Conservation (phyloP, 2,113 vertebrate genomes). For the Proteles cristata region DNA sequence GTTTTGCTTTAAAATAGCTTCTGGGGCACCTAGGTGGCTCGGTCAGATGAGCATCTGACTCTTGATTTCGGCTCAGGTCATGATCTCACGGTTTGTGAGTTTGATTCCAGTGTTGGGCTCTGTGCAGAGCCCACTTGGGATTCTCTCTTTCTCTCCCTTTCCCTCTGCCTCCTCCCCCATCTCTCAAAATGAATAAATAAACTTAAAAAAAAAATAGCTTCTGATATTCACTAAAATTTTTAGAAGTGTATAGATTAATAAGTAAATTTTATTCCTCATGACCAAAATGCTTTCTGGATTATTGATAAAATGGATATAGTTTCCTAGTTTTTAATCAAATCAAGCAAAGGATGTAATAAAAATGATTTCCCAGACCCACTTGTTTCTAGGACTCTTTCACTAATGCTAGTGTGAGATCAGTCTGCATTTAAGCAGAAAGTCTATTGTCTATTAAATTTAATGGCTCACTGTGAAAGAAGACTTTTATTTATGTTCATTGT, state of each 20-base stretch:
- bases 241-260: neutral
- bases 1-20: conserved; percentile 48
- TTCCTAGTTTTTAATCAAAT: conserved; percentile 35
- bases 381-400: neutral
- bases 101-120: too few relatives aligned
- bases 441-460: neutral
- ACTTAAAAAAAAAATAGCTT: neutral
- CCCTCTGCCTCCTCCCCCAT: too few relatives aligned
- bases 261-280: conserved; percentile 23
- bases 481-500: conserved; percentile 6
- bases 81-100: too few relatives aligned
- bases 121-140: too few relatives aligned
- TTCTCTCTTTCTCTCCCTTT: too few relatives aligned
- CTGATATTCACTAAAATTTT: neutral
- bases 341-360: neutral
- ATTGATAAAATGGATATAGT: neutral
- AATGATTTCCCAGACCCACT: conserved; percentile 38
- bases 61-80: too few relatives aligned
- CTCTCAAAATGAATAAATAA: too few relatives aligned
- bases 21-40: too few relatives aligned
- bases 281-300: neutral
- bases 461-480: neutral
- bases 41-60: too few relatives aligned
- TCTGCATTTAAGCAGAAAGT: conserved; percentile 1
- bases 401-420: neutral